A percentile compares a stretch with the other conserved stretches of the same genome.
Evolutionary conservation across 2,113 vertebrate genomes (phyloP).

Genomic region (Nesospiza acunhae): DNA sequence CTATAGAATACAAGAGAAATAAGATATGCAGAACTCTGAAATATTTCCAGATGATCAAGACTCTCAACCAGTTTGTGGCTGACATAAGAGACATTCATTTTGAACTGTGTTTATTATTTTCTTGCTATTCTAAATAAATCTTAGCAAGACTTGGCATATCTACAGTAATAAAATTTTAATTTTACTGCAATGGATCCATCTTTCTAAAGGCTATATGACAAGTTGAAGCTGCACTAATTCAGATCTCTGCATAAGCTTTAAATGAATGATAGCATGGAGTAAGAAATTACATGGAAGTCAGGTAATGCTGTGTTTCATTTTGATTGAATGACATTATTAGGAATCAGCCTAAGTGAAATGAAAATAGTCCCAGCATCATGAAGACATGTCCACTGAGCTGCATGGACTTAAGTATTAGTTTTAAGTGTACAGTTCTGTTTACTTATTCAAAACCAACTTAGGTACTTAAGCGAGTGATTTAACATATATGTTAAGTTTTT

Average conservation of each 20-base stretch:
- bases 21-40: not conserved
- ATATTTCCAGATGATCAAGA: not conserved
- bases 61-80: not conserved
- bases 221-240: not conserved
- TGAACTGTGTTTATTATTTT: not conserved
- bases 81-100: not conserved
- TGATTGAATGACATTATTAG: not conserved
- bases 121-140: not conserved
- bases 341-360: not conserved
- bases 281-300: not conserved
- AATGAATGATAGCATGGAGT: not conserved
- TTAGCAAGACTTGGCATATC: not conserved
- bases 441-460: not conserved
- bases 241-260: not conserved
- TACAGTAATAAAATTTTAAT: not conserved
- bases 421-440: not conserved
- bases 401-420: not conserved
- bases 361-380: not conserved
- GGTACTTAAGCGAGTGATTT: not conserved
- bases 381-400: not conserved
- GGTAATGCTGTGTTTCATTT: not conserved
- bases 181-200: not conserved
- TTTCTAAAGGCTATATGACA: not conserved
- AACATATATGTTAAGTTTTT: not conserved
- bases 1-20: not conserved